A percentile compares a stretch with the other conserved stretches of the same genome.
phyloP scores from a whole-genome alignment of 2,888 invertebrate genomes.

The Nudaria mundana region DNA sequence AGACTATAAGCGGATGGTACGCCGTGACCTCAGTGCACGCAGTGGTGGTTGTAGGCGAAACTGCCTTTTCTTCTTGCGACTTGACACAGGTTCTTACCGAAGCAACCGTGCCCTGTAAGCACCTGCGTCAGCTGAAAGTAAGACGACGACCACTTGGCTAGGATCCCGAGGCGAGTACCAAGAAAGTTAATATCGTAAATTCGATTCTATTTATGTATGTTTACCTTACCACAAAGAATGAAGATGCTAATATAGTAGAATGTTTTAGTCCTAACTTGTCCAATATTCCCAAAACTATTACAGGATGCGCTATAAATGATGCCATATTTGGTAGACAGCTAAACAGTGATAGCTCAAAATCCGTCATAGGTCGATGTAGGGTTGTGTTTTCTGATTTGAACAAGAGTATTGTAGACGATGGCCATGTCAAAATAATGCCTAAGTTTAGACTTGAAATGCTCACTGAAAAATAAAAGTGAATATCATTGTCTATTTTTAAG shows the following conservation, averaged over 20 bases:
- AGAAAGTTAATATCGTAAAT: too few relatives aligned
- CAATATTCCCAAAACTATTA: constrained; percentile 36
- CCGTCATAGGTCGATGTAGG: not conserved
- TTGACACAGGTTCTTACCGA: too few relatives aligned
- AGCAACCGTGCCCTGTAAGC: too few relatives aligned
- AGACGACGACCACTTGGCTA: too few relatives aligned
- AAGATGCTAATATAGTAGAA: constrained; percentile 33
- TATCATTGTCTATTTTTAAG: too few relatives aligned
- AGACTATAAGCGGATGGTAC: too few relatives aligned
- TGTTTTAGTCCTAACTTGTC: constrained; percentile 54
- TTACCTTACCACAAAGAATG: constrained; percentile 51
- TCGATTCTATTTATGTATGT: too few relatives aligned
- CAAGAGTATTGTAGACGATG: constrained; percentile 51
- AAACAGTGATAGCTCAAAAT: not conserved
- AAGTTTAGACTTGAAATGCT: constrained; percentile 49
- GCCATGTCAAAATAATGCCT: constrained; percentile 58
- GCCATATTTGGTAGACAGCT: not conserved
- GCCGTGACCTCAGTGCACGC: too few relatives aligned
- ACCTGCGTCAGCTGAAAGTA: too few relatives aligned
- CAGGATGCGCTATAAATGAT: constrained; percentile 39
- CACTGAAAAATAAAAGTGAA: constrained; percentile 48
- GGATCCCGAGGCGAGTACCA: too few relatives aligned
- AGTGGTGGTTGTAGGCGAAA: too few relatives aligned
- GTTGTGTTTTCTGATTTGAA: constrained; percentile 40
- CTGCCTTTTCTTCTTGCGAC: too few relatives aligned